A percentile compares a stretch with the other conserved stretches of the same genome.
Evolutionary conservation across 1,140 invertebrate species (phyloP).

Genomic region (Apis cerana): DNA sequence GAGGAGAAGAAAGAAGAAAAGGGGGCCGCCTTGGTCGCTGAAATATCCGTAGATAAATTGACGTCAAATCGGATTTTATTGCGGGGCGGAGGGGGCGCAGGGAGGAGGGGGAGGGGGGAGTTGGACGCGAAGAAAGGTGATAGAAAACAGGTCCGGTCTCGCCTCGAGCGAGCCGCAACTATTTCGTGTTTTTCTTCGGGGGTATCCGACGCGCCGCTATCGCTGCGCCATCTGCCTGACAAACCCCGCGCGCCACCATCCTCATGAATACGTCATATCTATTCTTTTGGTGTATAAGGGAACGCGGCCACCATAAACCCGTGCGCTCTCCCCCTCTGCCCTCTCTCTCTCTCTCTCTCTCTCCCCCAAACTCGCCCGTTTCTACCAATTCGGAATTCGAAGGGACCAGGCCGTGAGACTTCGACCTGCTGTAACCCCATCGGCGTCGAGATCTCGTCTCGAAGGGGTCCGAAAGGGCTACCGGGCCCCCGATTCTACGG

Average conservation of each 20-base stretch:
- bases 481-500: slow-evolving; percentile 10
- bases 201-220: slow-evolving; percentile 69
- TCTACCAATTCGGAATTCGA: slow-evolving; percentile 49
- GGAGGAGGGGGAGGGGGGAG: slow-evolving; percentile 23
- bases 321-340: neutral
- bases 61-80: slow-evolving; percentile 79
- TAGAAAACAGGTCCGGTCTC: slow-evolving; percentile 80
- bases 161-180: slow-evolving; percentile 77
- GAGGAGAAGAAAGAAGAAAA: slow-evolving; percentile 39
- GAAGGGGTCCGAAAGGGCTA: neutral
- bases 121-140: slow-evolving; percentile 75
- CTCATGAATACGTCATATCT: slow-evolving; percentile 79
- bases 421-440: slow-evolving; percentile 44
- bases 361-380: neutral
- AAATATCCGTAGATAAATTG: slow-evolving; percentile 77
- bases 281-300: slow-evolving; percentile 59
- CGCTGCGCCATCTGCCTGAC: slow-evolving; percentile 74
- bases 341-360: neutral
- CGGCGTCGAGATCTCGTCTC: slow-evolving; percentile 24
- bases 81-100: slow-evolving; percentile 41
- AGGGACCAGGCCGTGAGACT: slow-evolving; percentile 41
- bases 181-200: slow-evolving; percentile 77
- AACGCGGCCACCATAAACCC: slow-evolving; percentile 60
- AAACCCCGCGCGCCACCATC: slow-evolving; percentile 62
- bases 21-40: slow-evolving; percentile 57